Base-by-base conservation (phyloP, 1,140 invertebrate genomes). In the Littorina saxatilis region DNA sequence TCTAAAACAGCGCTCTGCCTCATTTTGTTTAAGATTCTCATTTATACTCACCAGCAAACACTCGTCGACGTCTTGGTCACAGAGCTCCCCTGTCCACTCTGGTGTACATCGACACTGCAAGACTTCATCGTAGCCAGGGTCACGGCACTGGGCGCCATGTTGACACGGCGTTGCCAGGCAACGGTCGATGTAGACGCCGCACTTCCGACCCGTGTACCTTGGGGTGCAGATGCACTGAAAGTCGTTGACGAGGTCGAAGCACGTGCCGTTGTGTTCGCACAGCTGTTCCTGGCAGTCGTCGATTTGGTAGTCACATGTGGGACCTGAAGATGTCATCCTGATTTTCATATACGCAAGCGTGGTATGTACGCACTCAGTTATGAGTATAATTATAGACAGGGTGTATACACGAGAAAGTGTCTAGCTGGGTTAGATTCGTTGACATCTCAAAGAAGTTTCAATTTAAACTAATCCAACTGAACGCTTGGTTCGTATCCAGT, bases 221-320 rank as follows among this genome's bases (percentile, higher is more conserved):
- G 50, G 29, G 2, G 96, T 95, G 91, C 98, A 99, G 87, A 97
- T 97, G 89, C 98, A 99, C 47, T n/a, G 50, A 72, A 80, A 87
- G 32, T 47, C 75, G 17, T 40, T 39, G 29, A 79, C 47, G 93
- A 88, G 27, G 79, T 98, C 97, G 72, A 96, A 94, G 89, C 98
- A 99, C 11, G 81, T 85, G 13, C 96, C 97, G 0, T 96, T 96
- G 90, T 98, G 98, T 79, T 96, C 94, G 91, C 98, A 99, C 0
- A 97, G 97, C 90, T 96, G 95, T 43, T 95, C 63, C 27, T 55
- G 13, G 63, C 88, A 89, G 73, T 87, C 84, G 83, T 90, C 81
- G 7, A 89, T 87, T 77, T 87, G 80, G 1, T 72, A 29, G 1
- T 83, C 78, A 81, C 88, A 90, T 5, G 27, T 55, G 0, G n/a